Percentiles rank a stretch among this genome's conserved stretches.
phyloP scores from a whole-genome alignment of 2,888 invertebrate species.

The Lasius platythorax region DNA sequence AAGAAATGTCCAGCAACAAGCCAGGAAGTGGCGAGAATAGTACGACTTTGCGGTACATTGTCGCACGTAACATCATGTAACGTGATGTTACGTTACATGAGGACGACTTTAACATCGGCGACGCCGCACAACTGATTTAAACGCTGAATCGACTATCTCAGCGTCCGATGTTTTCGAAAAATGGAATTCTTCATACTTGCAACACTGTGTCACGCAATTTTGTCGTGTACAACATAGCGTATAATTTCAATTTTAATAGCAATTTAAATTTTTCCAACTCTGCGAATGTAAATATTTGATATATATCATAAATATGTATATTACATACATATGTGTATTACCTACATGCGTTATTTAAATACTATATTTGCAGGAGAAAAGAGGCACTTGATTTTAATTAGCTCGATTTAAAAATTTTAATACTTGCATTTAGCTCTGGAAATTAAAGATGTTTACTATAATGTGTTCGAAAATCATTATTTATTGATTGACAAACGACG shows the following conservation, averaged over 20 bases:
- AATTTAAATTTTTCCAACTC: constrained; percentile 2
- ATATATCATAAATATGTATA: neutral
- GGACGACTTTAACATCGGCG: constrained; percentile 23
- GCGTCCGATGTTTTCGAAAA: neutral
- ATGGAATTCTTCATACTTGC: neutral
- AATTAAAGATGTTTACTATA: neutral
- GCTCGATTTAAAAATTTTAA: neutral
- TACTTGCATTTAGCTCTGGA: neutral
- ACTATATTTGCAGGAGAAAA: neutral
- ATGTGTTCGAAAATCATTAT: neutral
- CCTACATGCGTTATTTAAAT: neutral
- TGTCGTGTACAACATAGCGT: neutral
- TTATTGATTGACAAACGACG: neutral
- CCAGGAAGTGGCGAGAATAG: constrained; percentile 51
- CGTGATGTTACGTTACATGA: constrained; percentile 60
- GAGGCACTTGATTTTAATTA: neutral
- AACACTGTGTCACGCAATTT: constrained; percentile 13
- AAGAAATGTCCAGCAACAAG: constrained; percentile 56
- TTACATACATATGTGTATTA: neutral
- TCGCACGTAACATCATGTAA: constrained; percentile 27
- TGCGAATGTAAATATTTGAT: constrained; percentile 6
- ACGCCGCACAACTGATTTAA: neutral
- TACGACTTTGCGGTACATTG: constrained; percentile 48
- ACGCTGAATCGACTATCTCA: constrained; percentile 19
- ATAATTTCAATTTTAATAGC: neutral